Conservation (phyloP, 2,113 vertebrate species). For the Raja brachyura region DNA sequence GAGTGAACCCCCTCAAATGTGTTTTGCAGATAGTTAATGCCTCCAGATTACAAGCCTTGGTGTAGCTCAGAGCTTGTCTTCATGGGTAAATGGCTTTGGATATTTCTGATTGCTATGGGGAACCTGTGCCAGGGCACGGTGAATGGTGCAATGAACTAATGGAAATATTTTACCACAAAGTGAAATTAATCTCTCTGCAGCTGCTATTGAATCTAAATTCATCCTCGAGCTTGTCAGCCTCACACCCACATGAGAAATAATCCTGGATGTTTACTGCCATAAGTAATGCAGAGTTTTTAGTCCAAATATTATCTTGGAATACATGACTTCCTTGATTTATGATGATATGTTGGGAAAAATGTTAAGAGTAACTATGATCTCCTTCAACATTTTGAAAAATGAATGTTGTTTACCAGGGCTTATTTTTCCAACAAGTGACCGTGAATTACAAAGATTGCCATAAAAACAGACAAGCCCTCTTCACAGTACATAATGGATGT, state of each 20-base stretch:
- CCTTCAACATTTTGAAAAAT: not conserved
- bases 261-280: not conserved
- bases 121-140: not conserved
- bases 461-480: not conserved
- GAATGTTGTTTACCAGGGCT: not conserved
- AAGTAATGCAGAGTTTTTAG: not conserved
- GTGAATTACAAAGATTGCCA: not conserved
- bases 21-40: not conserved
- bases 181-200: not conserved
- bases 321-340: not conserved
- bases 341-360: not conserved
- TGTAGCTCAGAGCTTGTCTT: not conserved
- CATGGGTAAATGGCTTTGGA: not conserved
- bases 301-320: not conserved
- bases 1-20: not conserved
- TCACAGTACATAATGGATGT: not conserved
- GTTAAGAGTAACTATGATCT: not conserved
- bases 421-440: not conserved
- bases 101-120: not conserved
- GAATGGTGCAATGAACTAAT: not conserved
- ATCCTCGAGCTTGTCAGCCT: not conserved
- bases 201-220: not conserved
- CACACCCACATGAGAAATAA: not conserved
- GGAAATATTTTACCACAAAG: constrained; percentile 5
- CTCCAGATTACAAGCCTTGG: not conserved